Conservation (phyloP, 2,888 invertebrate genomes). For the Cheilosia soror region DNA sequence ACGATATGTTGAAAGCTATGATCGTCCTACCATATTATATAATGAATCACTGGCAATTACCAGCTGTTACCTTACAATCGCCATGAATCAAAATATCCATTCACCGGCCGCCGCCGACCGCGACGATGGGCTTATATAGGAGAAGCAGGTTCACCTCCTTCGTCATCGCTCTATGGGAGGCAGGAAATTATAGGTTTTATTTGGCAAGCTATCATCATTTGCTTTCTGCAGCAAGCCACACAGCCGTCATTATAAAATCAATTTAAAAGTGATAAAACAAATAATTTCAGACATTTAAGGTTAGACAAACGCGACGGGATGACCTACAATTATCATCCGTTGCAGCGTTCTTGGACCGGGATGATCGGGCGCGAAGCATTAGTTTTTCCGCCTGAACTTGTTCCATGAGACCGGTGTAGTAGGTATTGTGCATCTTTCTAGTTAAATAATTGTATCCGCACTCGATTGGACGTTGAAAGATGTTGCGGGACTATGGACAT, state of each 20-base stretch:
- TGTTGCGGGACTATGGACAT: constrained; percentile 6
- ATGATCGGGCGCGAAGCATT: constrained; percentile 1
- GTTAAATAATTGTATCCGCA: constrained; percentile 21
- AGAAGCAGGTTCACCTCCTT: constrained; percentile 15
- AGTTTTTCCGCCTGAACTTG: constrained; percentile 36
- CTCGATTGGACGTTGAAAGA: neutral
- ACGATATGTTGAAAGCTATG: constrained; percentile 60
- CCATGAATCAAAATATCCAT: constrained; percentile 64
- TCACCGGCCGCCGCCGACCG: constrained; percentile 1
- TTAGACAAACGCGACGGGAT: constrained; percentile 48
- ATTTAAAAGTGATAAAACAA: constrained; percentile 73
- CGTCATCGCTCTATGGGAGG: constrained; percentile 35
- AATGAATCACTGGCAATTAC: constrained; percentile 65
- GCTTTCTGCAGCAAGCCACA: constrained; percentile 9
- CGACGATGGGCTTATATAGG: constrained; percentile 1
- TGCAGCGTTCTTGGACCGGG: neutral
- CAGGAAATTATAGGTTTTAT: constrained; percentile 70
- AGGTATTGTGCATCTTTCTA: neutral
- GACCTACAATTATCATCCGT: constrained; percentile 45
- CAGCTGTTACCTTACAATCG: constrained; percentile 66
- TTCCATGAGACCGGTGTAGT: neutral
- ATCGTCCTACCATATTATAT: constrained; percentile 49
- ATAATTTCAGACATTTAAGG: constrained; percentile 65
- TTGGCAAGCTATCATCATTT: constrained; percentile 70
- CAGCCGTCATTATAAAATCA: constrained; percentile 63